A percentile compares a stretch with the other conserved stretches of the same genome.
Conservation (phyloP, 2,797 vertebrate species). For the Dromococcyx pavoninus region DNA sequence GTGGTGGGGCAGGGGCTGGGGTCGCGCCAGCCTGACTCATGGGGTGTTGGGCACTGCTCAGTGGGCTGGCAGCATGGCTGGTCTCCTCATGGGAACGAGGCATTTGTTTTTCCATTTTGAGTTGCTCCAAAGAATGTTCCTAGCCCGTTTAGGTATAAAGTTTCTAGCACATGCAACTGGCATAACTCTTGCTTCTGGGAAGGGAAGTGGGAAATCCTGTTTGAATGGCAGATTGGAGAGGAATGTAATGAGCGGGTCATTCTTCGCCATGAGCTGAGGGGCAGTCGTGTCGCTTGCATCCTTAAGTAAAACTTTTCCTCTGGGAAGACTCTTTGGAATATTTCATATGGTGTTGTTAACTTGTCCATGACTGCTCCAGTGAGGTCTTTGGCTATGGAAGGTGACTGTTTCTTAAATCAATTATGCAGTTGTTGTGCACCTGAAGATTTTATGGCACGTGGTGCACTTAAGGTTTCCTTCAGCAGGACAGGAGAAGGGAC, state of each 20-base stretch:
- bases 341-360: not conserved
- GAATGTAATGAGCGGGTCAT: fast-evolving
- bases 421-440: fast-evolving
- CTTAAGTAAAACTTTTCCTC: not conserved
- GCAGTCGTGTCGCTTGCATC: not conserved
- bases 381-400: not conserved
- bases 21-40: too few relatives aligned
- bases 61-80: not conserved
- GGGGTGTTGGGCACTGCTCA: too few relatives aligned
- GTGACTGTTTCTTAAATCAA: not conserved
- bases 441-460: fast-evolving
- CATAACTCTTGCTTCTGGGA: not conserved
- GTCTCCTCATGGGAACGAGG: fast-evolving
- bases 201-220: too few relatives aligned
- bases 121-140: not conserved
- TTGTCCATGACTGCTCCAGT: fast-evolving
- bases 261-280: not conserved
- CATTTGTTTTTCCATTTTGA: not conserved
- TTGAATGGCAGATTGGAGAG: not conserved
- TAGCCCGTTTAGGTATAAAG: not conserved
- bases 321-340: not conserved
- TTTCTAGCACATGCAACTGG: fast-evolving
- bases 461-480: not conserved
- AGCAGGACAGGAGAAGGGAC: not conserved
- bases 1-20: not conserved